Evolutionary conservation across 2,113 vertebrate genomes (phyloP).

Genomic region (Glaucidium brasilianum): DNA sequence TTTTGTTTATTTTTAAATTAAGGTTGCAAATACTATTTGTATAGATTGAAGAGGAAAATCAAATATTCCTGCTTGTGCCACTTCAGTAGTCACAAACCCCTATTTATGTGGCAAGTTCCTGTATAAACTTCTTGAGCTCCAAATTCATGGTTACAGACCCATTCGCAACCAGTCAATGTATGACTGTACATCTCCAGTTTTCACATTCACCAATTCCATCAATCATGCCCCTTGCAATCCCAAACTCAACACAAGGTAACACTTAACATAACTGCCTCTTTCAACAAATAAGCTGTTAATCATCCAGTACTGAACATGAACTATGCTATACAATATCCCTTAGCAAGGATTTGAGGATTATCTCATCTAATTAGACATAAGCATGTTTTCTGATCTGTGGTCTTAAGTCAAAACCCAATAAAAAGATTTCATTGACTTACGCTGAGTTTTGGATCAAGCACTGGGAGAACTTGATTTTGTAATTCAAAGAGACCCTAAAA

Average conservation of each 20-base stretch:
- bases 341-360: slow-evolving; percentile 59
- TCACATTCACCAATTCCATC: neutral
- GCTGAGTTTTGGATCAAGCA: neutral
- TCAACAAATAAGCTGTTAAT: slow-evolving; percentile 39
- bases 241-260: neutral
- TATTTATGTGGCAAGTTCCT: neutral
- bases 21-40: neutral
- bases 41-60: neutral
- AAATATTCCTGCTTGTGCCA: neutral
- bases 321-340: neutral
- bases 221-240: neutral
- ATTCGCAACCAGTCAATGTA: neutral
- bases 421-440: slow-evolving; percentile 46
- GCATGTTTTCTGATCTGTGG: slow-evolving; percentile 40
- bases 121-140: neutral
- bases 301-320: neutral
- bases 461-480: neutral
- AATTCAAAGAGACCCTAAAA: neutral
- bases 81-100: neutral
- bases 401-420: slow-evolving; percentile 35
- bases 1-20: neutral
- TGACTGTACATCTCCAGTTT: neutral
- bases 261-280: neutral
- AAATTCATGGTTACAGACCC: neutral
- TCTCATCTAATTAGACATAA: slow-evolving; percentile 60